phyloP scores from a whole-genome alignment of 2,888 invertebrate genomes.

The Acrobasis repandana region DNA sequence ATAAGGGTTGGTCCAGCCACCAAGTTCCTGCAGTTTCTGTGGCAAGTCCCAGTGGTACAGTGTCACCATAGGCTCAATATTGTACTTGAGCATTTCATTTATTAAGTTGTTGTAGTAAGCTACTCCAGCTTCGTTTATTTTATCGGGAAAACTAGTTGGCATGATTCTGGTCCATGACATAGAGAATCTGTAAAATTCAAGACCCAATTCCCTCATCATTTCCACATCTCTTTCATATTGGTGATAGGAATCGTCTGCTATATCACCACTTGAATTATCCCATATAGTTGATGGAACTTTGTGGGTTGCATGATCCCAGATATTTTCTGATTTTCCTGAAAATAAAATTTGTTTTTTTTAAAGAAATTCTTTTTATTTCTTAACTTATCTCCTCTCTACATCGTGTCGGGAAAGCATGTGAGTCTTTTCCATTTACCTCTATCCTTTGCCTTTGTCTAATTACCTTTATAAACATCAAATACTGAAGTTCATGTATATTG shows the following conservation, averaged over 20 bases:
- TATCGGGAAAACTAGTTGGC: constrained; percentile 74
- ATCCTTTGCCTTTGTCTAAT: too few relatives aligned
- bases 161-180: constrained; percentile 84
- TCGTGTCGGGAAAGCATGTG: too few relatives aligned
- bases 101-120: constrained; percentile 85
- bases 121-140: constrained; percentile 82
- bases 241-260: constrained; percentile 82
- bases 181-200: constrained; percentile 77
- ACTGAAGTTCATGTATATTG: neutral
- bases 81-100: constrained; percentile 79
- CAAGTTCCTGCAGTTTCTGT: constrained; percentile 70
- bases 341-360: constrained; percentile 15
- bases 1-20: constrained; percentile 70
- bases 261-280: constrained; percentile 69
- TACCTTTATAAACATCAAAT: too few relatives aligned
- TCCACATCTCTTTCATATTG: constrained; percentile 78
- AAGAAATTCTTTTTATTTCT: too few relatives aligned
- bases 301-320: constrained; percentile 49
- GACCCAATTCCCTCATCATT: constrained; percentile 61
- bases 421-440: too few relatives aligned
- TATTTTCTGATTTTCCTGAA: constrained; percentile 45
- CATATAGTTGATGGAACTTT: constrained; percentile 37
- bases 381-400: too few relatives aligned
- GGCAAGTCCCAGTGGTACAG: constrained; percentile 80
- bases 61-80: constrained; percentile 82